phyloP scores from a whole-genome alignment of 2,888 invertebrate genomes.

The Mycalesis mineus region DNA sequence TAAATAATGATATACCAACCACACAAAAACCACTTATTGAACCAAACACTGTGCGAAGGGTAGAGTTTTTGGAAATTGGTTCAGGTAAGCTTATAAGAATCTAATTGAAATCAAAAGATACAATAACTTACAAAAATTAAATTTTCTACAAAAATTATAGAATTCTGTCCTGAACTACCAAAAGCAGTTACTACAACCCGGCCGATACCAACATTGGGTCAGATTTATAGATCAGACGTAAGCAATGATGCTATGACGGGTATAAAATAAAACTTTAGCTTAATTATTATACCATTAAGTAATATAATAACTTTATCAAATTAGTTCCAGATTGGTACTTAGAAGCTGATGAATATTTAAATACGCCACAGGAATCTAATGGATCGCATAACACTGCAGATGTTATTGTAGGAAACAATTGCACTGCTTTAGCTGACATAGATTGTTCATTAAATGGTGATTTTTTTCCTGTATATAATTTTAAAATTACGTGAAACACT shows the following conservation, averaged over 20 bases:
- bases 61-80: slow-evolving; percentile 43
- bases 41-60: slow-evolving; percentile 44
- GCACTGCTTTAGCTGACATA: not conserved
- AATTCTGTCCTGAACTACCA: slow-evolving; percentile 39
- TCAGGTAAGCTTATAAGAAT: slow-evolving; percentile 37
- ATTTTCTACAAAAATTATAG: slow-evolving; percentile 33
- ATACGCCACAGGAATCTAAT: slow-evolving; percentile 6
- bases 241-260: slow-evolving; percentile 41
- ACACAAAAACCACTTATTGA: slow-evolving; percentile 25
- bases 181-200: slow-evolving; percentile 37
- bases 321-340: slow-evolving; percentile 43
- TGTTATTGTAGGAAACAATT: not conserved
- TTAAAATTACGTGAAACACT: too few relatives aligned
- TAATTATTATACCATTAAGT: not conserved
- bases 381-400: slow-evolving; percentile 1
- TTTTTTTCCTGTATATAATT: not conserved
- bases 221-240: slow-evolving; percentile 41
- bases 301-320: slow-evolving; percentile 6
- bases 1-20: slow-evolving; percentile 6
- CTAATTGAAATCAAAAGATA: not conserved
- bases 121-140: not conserved
- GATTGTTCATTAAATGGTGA: not conserved
- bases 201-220: slow-evolving; percentile 50
- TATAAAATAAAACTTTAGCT: slow-evolving; percentile 31
- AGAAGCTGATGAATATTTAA: slow-evolving; percentile 30